Percentiles rank a stretch among this genome's conserved stretches.
Evolutionary conservation across 1,140 invertebrate species (phyloP).

Genomic region (Anadara kagoshimensis): DNA sequence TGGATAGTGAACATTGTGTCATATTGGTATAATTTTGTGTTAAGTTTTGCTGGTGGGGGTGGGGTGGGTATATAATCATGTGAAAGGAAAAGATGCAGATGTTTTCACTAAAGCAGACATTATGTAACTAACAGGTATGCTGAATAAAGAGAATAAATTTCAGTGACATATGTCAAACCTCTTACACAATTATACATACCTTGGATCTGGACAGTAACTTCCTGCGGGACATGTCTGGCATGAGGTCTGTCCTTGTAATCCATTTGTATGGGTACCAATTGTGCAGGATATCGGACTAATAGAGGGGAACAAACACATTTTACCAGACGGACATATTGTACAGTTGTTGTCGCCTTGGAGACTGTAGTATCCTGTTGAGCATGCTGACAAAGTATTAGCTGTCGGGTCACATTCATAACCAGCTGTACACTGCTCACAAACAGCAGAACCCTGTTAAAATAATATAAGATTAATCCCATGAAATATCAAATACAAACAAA

Average conservation of each 20-base stretch:
- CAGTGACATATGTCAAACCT: not conserved
- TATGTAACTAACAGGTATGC: too few relatives aligned
- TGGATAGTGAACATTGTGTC: too few relatives aligned
- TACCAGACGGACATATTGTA: slow-evolving; percentile 61
- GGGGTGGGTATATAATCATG: too few relatives aligned
- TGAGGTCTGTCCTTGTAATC: slow-evolving; percentile 35
- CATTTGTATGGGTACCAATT: slow-evolving; percentile 56
- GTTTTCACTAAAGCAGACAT: too few relatives aligned
- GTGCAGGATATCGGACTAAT: slow-evolving; percentile 56
- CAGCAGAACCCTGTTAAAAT: slow-evolving; percentile 50
- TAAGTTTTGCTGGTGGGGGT: too few relatives aligned
- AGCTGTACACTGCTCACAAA: slow-evolving; percentile 61
- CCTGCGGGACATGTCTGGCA: slow-evolving; percentile 67
- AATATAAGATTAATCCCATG: too few relatives aligned
- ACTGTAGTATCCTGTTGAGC: slow-evolving; percentile 64
- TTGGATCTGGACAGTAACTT: slow-evolving; percentile 52
- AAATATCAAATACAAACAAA: too few relatives aligned
- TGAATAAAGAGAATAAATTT: too few relatives aligned
- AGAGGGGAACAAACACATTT: slow-evolving; percentile 60
- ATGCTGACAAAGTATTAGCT: slow-evolving; percentile 39
- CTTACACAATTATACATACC: slow-evolving; percentile 42
- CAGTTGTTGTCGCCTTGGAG: slow-evolving; percentile 53
- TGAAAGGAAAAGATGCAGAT: too few relatives aligned
- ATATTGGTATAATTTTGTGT: too few relatives aligned
- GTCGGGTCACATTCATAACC: slow-evolving; percentile 59